Evolutionary conservation across 2,888 invertebrate genomes (phyloP).

Genomic region (Xestia ashworthii): DNA sequence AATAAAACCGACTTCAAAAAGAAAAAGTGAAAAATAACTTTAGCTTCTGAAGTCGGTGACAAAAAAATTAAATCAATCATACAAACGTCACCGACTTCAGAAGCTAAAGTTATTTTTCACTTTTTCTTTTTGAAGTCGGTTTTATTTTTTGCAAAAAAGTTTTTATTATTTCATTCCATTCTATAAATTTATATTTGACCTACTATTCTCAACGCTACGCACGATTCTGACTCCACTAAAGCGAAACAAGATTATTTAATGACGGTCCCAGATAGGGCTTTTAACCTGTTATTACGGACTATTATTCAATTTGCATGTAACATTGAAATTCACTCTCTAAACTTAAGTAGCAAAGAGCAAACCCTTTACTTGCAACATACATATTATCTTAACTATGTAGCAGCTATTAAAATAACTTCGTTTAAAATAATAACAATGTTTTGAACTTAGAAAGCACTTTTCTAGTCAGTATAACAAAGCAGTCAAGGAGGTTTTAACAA

Average conservation of each 20-base stretch:
- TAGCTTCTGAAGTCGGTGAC: no score
- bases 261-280: slow-evolving; percentile 37
- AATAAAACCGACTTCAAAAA: no score
- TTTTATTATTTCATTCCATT: neutral
- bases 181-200: slow-evolving; percentile 18
- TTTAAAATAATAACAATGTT: slow-evolving; percentile 33
- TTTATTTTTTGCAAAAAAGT: neutral
- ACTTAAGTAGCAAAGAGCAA: slow-evolving; percentile 28
- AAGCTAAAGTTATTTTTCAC: no score
- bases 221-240: slow-evolving; percentile 42
- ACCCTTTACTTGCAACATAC: slow-evolving; percentile 7
- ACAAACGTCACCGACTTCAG: no score
- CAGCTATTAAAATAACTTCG: slow-evolving; percentile 37
- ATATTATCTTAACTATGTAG: slow-evolving; percentile 20
- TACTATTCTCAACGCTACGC: slow-evolving; percentile 32
- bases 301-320: slow-evolving; percentile 63
- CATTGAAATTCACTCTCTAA: slow-evolving; percentile 58
- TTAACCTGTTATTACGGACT: slow-evolving; percentile 51
- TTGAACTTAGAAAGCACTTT: slow-evolving; percentile 33
- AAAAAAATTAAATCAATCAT: no score
- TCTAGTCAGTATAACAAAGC: neutral
- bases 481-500: neutral
- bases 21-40: no score
- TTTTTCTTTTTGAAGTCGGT: neutral
- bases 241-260: slow-evolving; percentile 59